phyloP scores from a whole-genome alignment of 2,113 vertebrate genomes.

The Anolis carolinensis region DNA sequence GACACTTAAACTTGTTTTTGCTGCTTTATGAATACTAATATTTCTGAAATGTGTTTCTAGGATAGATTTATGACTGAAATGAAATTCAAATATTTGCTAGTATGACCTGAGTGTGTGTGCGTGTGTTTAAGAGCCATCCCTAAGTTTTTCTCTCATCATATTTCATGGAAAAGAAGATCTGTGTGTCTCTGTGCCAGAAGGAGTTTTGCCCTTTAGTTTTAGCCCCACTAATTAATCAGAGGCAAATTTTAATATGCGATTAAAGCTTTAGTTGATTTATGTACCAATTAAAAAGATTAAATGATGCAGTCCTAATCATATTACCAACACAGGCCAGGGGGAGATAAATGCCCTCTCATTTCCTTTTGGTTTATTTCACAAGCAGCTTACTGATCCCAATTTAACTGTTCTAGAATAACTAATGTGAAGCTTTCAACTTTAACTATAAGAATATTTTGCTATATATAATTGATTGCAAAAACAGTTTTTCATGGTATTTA shows the following conservation, averaged over 20 bases:
- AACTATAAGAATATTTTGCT: not conserved
- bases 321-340: not conserved
- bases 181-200: not conserved
- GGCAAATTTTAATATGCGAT: slow-evolving; percentile 14
- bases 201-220: not conserved
- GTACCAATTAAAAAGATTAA: slow-evolving; percentile 20
- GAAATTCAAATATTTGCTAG: not conserved
- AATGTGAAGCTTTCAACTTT: not conserved
- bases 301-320: slow-evolving; percentile 6
- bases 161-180: no score
- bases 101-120: no score
- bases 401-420: not conserved
- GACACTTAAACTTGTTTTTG: not conserved
- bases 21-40: not conserved
- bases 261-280: slow-evolving; percentile 12
- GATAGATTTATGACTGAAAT: not conserved
- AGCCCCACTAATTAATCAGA: not conserved
- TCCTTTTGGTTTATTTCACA: not conserved
- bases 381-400: not conserved
- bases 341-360: not conserved
- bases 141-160: not conserved
- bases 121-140: no score
- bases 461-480: not conserved
- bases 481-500: not conserved
- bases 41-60: not conserved